Evolutionary conservation across 2,888 invertebrate species (phyloP).

Genomic region (Galeruca laticollis): DNA sequence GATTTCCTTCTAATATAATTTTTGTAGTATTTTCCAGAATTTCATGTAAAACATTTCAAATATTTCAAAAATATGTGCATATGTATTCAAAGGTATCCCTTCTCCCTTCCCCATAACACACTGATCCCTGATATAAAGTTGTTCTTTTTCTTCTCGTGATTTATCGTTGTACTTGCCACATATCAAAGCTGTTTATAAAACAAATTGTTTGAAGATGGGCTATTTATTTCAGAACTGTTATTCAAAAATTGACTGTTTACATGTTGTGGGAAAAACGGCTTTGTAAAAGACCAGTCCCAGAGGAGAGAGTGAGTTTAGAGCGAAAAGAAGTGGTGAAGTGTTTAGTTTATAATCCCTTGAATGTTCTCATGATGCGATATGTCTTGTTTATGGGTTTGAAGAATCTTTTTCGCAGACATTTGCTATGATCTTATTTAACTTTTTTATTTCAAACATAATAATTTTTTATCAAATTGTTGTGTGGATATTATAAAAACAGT

Average conservation of each 20-base stretch:
- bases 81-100: neutral
- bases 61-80: neutral
- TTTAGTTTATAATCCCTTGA: slow-evolving; percentile 22
- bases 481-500: too few relatives aligned
- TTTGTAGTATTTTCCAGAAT: neutral
- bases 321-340: slow-evolving; percentile 18
- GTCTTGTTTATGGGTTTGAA: neutral
- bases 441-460: neutral
- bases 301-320: slow-evolving; percentile 23
- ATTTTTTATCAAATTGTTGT: too few relatives aligned
- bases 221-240: slow-evolving; percentile 40
- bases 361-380: slow-evolving; percentile 1
- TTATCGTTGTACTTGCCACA: slow-evolving; percentile 44
- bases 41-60: too few relatives aligned
- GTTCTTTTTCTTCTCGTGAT: slow-evolving; percentile 40
- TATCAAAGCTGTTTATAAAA: slow-evolving; percentile 45
- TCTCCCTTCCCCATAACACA: neutral
- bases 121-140: neutral
- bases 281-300: slow-evolving; percentile 14
- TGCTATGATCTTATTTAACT: neutral
- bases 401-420: neutral
- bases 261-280: slow-evolving; percentile 29
- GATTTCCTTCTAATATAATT: neutral
- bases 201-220: slow-evolving; percentile 36
- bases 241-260: slow-evolving; percentile 38